Evolutionary conservation across 2,797 vertebrate species (phyloP).

Genomic region (Chanos chanos): DNA sequence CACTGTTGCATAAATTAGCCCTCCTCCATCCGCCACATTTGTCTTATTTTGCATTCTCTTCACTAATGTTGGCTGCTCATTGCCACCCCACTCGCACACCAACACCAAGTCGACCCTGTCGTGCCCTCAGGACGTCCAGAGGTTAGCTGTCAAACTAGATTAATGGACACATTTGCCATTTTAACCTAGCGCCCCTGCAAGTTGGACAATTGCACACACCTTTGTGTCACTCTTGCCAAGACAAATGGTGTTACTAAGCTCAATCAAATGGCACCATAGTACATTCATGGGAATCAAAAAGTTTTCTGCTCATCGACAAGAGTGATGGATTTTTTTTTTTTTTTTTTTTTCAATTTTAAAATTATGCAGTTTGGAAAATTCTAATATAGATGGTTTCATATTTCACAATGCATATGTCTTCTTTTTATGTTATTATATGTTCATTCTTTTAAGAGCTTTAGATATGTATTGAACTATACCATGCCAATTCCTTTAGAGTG

Average conservation of each 20-base stretch:
- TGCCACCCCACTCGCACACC: conserved; percentile 23
- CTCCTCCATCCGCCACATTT: conserved; percentile 16
- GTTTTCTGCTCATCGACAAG: not conserved
- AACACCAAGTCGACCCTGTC: conserved; percentile 10
- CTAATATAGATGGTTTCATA: too few species aligned
- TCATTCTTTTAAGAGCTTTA: not conserved
- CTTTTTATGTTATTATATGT: too few species aligned
- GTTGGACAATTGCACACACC: conserved; percentile 22
- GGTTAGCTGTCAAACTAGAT: conserved; percentile 47
- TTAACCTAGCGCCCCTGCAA: conserved; percentile 34
- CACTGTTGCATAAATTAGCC: conserved; percentile 43
- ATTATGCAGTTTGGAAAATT: too few species aligned
- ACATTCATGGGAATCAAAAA: not conserved
- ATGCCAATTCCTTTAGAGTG: not conserved
- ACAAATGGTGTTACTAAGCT: conserved; percentile 22
- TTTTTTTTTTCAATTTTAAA: too few species aligned
- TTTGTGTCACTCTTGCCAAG: conserved; percentile 28
- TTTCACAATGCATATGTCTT: too few species aligned
- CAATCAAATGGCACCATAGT: conserved; percentile 10
- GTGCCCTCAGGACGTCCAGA: conserved; percentile 39
- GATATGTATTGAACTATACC: not conserved
- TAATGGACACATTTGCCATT: conserved; percentile 46
- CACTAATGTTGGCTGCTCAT: conserved; percentile 26
- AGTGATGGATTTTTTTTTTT: too few species aligned
- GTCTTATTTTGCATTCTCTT: conserved; percentile 37